These are phyloP conservation scores for Pelosia muscerda DNA, from an alignment of 2,888 invertebrate species.

Conservation along the genomic window DNA sequence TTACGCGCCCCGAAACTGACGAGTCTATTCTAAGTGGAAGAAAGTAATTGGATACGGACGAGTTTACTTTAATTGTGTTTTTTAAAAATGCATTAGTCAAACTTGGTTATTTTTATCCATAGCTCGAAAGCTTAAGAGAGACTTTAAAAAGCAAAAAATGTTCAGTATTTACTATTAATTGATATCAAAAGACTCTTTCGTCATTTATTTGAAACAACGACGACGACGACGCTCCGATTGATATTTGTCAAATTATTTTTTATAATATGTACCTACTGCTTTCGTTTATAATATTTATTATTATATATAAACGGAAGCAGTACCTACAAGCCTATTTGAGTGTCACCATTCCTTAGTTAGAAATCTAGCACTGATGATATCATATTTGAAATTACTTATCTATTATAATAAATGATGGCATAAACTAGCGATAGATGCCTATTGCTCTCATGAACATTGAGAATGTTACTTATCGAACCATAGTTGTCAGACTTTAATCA, in stretches of 20 bases:
- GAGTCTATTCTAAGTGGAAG: conserved; percentile 24
- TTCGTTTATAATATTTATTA: too few species aligned
- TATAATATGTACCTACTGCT: too few species aligned
- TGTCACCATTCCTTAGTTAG: not conserved
- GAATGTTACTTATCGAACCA: conserved; percentile 17
- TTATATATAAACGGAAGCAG: not conserved
- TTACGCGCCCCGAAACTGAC: conserved; percentile 25
- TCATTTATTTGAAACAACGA: not conserved
- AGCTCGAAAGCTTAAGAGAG: not conserved
- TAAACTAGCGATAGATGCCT: not conserved
- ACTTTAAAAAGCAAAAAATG: not conserved
- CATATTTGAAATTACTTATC: not conserved
- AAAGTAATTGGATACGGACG: conserved; percentile 23
- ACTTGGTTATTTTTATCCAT: conserved; percentile 6
- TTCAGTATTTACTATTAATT: not conserved
- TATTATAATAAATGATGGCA: not conserved
- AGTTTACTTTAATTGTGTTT: conserved; percentile 11
- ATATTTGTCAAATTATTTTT: too few species aligned
- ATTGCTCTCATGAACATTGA: too few species aligned
- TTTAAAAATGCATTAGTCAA: conserved; percentile 16
- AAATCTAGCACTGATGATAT: not conserved
- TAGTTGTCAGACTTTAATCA: conserved; percentile 30
- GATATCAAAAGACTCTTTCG: not conserved
- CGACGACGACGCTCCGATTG: not conserved
- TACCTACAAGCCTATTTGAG: too few species aligned